Percentiles rank a stretch among this genome's conserved stretches.
Conservation (phyloP, 2,888 invertebrate genomes). For the Tyria jacobaeae region DNA sequence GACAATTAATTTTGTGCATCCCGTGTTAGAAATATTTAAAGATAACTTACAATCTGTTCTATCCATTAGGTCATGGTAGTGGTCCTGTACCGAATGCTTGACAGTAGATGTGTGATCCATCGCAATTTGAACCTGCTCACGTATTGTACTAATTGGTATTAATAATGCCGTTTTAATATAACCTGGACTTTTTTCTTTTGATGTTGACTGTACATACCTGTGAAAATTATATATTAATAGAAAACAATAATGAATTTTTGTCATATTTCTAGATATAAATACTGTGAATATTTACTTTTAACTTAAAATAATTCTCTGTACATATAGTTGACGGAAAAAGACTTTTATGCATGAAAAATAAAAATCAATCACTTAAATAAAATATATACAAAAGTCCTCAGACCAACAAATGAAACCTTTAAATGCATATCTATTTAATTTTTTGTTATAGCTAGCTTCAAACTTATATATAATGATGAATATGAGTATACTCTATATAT, state of each 20-base stretch:
- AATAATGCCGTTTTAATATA: conserved; percentile 62
- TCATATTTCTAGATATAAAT: neutral
- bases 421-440: too few species aligned
- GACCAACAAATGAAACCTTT: too few species aligned
- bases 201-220: conserved; percentile 61
- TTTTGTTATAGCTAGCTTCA: too few species aligned
- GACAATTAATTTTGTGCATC: too few species aligned
- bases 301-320: too few species aligned
- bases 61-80: conserved; percentile 70
- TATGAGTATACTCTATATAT: too few species aligned
- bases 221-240: neutral
- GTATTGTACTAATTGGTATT: conserved; percentile 66
- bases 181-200: conserved; percentile 53
- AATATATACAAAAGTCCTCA: too few species aligned
- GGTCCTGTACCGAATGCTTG: conserved; percentile 65
- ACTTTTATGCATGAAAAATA: too few species aligned
- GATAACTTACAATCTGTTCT: conserved; percentile 71
- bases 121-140: conserved; percentile 70
- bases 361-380: too few species aligned
- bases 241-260: neutral
- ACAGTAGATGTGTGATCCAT: conserved; percentile 69
- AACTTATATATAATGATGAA: too few species aligned
- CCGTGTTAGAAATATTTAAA: neutral
- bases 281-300: neutral
- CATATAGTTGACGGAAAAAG: too few species aligned